Percentiles rank a stretch among this genome's conserved stretches.
phyloP scores from a whole-genome alignment of 2,113 vertebrate genomes.

The Pelodiscus sinensis region DNA sequence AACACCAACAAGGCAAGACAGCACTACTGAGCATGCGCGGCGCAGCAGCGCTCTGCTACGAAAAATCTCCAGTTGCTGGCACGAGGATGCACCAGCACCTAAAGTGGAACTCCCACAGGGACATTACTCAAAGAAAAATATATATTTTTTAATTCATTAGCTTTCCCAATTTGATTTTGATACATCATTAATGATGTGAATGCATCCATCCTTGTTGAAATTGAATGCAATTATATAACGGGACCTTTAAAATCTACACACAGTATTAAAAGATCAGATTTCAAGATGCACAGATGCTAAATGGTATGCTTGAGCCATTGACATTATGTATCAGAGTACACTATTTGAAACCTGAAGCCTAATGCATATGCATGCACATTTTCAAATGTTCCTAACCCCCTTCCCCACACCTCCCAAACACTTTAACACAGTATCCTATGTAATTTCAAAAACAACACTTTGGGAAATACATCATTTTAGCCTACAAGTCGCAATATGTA shows the following conservation, averaged over 20 bases:
- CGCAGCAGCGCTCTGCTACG: too few species aligned
- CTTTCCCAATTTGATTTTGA: conserved; percentile 6
- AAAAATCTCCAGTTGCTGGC: too few species aligned
- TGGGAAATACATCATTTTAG: conserved; percentile 6
- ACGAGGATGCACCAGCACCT: too few species aligned
- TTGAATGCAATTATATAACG: conserved; percentile 20
- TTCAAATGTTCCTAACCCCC: not conserved
- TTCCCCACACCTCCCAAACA: not conserved
- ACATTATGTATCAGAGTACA: not conserved
- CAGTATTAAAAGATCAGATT: not conserved
- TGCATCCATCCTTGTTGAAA: conserved; percentile 1
- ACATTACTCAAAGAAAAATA: not conserved
- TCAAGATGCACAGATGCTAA: not conserved
- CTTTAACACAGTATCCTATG: not conserved
- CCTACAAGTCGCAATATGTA: not conserved
- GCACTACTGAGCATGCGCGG: too few species aligned
- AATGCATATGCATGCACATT: not conserved
- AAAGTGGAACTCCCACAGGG: too few species aligned
- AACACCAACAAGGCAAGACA: too few species aligned
- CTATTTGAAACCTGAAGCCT: not conserved
- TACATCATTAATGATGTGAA: not conserved
- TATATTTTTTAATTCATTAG: not conserved
- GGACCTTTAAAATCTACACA: not conserved
- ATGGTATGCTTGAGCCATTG: not conserved
- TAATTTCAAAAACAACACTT: conserved; percentile 13